Evolutionary conservation across 2,888 invertebrate species (phyloP), one percentile per base, ranked within the genome.

Genomic region (Glaucopsyche alexis): DNA sequence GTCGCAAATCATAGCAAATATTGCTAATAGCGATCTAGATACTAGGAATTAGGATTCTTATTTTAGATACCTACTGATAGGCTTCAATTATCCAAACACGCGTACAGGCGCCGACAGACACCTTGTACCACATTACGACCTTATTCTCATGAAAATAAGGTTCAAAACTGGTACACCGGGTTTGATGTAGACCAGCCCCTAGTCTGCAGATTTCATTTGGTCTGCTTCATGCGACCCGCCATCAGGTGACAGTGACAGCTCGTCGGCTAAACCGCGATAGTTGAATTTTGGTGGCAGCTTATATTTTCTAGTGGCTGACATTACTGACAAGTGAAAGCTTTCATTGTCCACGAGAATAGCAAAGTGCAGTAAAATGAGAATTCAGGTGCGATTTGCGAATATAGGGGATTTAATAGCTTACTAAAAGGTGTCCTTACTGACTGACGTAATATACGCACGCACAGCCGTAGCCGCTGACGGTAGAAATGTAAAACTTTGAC

Each of bases 171-270:
- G 29, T 19, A 38, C 1, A 29, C 7, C 7, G 14, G 29, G 9
- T 29, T 13, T 60, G 3, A 1, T 6, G 1, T 13, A 14, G 3
- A 1, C 29, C 60, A 38, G 19, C 11, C 47, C 47, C 47, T 47
- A 47, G 0, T 29, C 7, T 60, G 60, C 19, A 60, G 29, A 60
- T 60, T 60, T 60, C 29, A 60, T 60, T 60, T 14, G 14, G 29
- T 11, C 19, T 29, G 29, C 60, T 60, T 60, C 60, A 29, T 60
- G 60, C 29, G 8, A 11, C 11, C 60, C 13, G 60, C 29, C 60
- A 60, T 60, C 29, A 13, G 60, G 60, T 29, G 60, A 38, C 60
- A 60, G 13, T 60, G 60, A 60, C 60, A 16, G 29, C 29, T 60
- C 60, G 60, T 7, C 29, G 13, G 60, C 7, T 60, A 7, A 29